These are phyloP conservation scores for Hirtodrosophila histrioides DNA, from an alignment of 2,888 invertebrate species.

Conservation along the genomic window DNA sequence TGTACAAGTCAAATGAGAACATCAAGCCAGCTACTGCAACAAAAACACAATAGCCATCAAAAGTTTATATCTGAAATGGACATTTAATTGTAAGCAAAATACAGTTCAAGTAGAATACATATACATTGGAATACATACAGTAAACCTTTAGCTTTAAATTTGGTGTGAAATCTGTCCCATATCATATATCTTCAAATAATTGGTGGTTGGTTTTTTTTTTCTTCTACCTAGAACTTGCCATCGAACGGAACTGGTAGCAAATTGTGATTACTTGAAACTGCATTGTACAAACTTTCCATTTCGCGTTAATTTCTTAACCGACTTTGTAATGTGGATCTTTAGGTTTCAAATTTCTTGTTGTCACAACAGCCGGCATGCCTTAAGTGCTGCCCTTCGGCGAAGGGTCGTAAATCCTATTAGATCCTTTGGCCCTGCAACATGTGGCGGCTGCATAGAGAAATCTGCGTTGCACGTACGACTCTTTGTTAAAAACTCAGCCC, in stretches of 20 bases:
- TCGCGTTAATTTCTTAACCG: slow-evolving; percentile 60
- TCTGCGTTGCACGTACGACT: slow-evolving; percentile 4
- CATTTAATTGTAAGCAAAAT: too few relatives aligned
- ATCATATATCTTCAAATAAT: too few relatives aligned
- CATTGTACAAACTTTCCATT: slow-evolving; percentile 29
- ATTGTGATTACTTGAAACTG: slow-evolving; percentile 16
- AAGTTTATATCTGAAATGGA: too few relatives aligned
- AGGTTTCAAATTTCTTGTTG: slow-evolving; percentile 67
- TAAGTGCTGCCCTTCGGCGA: slow-evolving; percentile 43
- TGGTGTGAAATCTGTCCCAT: slow-evolving; percentile 19
- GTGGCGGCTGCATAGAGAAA: slow-evolving; percentile 44
- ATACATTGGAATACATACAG: too few relatives aligned
- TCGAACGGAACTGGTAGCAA: slow-evolving; percentile 37
- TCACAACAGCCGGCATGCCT: slow-evolving; percentile 65
- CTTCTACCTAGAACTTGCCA: slow-evolving; percentile 29
- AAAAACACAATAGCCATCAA: too few relatives aligned
- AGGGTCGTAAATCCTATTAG: slow-evolving; percentile 73
- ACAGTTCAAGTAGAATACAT: too few relatives aligned
- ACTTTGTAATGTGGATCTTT: slow-evolving; percentile 38
- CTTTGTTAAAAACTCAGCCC: slow-evolving; percentile 21
- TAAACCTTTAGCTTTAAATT: too few relatives aligned
- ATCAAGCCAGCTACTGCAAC: too few relatives aligned
- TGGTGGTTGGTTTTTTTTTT: too few relatives aligned
- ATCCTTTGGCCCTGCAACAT: slow-evolving; percentile 62
- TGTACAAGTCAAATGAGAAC: too few relatives aligned